Evolutionary conservation across 2,888 invertebrate species (phyloP).

Genomic region (Pristionchus maxplancki): DNA sequence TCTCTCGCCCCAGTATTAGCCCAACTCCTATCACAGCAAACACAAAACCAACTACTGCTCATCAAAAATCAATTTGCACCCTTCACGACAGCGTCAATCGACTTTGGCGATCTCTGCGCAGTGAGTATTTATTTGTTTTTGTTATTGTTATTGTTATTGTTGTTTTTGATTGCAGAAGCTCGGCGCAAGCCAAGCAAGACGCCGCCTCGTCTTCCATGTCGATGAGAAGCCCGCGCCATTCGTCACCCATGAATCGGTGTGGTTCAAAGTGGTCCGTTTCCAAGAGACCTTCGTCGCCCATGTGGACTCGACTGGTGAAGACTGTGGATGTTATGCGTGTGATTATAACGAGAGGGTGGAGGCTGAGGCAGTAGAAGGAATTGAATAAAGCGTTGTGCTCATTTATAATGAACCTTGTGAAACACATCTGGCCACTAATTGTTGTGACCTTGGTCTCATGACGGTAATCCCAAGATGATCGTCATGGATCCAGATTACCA

Average conservation of each 20-base stretch:
- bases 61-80: background rate
- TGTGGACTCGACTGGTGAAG: background rate
- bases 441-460: no score
- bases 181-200: background rate
- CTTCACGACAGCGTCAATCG: background rate
- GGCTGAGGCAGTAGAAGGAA: background rate
- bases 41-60: background rate
- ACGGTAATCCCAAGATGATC: no score
- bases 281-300: background rate
- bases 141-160: no score
- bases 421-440: no score
- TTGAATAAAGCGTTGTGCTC: background rate
- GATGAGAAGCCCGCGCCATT: background rate
- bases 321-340: background rate
- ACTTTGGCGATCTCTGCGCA: background rate
- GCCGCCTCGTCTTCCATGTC: background rate
- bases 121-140: background rate
- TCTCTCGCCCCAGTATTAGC: background rate
- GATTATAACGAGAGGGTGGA: background rate
- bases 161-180: background rate
- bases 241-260: background rate
- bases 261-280: background rate
- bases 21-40: background rate
- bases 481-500: no score
- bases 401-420: no score